phyloP scores from a whole-genome alignment of 2,888 invertebrate genomes.

The Drosophila emarginata region DNA sequence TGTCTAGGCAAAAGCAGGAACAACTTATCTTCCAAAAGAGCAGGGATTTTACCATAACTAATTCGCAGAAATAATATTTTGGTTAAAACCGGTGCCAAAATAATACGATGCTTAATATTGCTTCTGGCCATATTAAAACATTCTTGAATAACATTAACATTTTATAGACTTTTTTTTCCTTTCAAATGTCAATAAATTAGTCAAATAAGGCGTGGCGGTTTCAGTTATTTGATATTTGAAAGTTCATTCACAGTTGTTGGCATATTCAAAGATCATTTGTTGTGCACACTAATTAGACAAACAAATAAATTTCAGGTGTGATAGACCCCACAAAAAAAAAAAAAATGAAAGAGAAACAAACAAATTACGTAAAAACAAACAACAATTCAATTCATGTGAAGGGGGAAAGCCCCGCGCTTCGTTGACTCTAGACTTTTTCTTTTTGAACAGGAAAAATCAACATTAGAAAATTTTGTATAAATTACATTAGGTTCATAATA shows the following conservation, averaged over 20 bases:
- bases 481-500: conserved; percentile 22
- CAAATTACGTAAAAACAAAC: neutral
- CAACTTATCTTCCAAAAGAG: conserved; percentile 27
- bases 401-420: neutral
- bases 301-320: conserved; percentile 39
- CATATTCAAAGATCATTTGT: conserved; percentile 38
- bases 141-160: conserved; percentile 11
- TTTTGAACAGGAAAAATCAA: neutral
- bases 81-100: conserved; percentile 31
- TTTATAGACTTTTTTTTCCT: neutral
- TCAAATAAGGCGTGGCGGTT: neutral
- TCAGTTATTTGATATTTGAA: conserved; percentile 15
- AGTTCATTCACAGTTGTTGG: conserved; percentile 18
- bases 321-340: conserved; percentile 20
- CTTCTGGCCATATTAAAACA: conserved; percentile 1
- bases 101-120: conserved; percentile 23
- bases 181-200: conserved; percentile 26
- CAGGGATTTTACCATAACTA: conserved; percentile 14
- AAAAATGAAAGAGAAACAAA: neutral
- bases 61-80: conserved; percentile 19
- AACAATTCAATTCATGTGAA: neutral
- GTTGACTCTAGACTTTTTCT: neutral
- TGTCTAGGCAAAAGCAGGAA: conserved; percentile 47
- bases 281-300: conserved; percentile 46
- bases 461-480: neutral